Conservation (phyloP, 2,113 vertebrate species). For the Anolis sagrei region DNA sequence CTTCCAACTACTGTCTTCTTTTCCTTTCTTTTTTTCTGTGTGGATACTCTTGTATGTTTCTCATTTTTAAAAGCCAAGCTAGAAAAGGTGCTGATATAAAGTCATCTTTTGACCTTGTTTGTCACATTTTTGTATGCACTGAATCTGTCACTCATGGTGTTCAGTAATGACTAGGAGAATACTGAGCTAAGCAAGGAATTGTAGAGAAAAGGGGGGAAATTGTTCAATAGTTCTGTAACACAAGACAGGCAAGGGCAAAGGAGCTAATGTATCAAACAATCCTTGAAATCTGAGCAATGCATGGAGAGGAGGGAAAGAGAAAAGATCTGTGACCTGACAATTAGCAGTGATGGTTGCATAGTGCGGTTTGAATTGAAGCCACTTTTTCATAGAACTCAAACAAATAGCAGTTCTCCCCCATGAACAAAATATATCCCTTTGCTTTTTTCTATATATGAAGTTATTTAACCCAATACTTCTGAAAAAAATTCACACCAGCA, state of each 20-base stretch:
- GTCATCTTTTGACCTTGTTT: neutral
- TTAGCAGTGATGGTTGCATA: neutral
- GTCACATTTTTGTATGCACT: slow-evolving; percentile 37
- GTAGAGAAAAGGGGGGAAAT: slow-evolving; percentile 13
- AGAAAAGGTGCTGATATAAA: slow-evolving; percentile 46
- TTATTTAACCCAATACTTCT: neutral
- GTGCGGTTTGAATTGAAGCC: slow-evolving; percentile 12
- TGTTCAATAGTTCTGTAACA: slow-evolving; percentile 33
- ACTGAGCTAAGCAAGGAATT: slow-evolving; percentile 25
- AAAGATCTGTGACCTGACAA: neutral
- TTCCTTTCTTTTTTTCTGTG: too few relatives aligned
- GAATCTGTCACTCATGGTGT: neutral
- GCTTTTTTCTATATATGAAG: neutral
- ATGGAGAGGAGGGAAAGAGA: neutral
- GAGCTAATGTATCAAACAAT: slow-evolving; percentile 20
- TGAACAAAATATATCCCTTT: slow-evolving; percentile 11
- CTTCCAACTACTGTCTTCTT: neutral
- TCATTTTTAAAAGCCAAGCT: neutral
- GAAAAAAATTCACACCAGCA: neutral
- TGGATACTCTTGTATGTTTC: neutral
- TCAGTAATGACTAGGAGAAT: slow-evolving; percentile 44
- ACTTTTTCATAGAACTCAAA: neutral
- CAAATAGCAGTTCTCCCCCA: neutral
- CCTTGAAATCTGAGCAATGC: slow-evolving; percentile 4
- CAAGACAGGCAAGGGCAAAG: fast-evolving